Evolutionary conservation across 2,888 invertebrate genomes (phyloP), one percentile per base, ranked within the genome.

Genomic region (Nephrotoma flavescens): DNA sequence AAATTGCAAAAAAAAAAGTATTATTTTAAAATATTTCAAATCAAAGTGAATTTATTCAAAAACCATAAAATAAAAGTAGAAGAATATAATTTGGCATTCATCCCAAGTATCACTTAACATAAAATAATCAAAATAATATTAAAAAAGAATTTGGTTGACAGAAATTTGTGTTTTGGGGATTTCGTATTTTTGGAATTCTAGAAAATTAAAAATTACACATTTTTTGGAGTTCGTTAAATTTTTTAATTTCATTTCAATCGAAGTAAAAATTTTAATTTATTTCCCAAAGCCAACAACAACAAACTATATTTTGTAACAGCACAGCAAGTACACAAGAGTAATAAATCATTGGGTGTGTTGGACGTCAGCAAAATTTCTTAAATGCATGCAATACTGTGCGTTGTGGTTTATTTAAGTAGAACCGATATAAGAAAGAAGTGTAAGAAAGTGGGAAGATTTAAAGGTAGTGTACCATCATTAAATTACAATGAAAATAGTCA

Each of bases 51-150:
- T 83, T 83, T 83, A 83, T 83, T 83, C 41, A 83, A 83, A 83
- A 83, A 83, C 41, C 83, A 83, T 83, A 9, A 83, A 83, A 83
- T 9, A 83, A 42, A 41, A 41, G 41, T 83, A 83, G 41, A 83
- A 41, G 12, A 41, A 12, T 83, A 9, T 1, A 41, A 83, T 83
- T 83, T 83, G 83, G 83, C 83, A 83, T 83, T 83, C 83, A 83
- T 83, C 83, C 83, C 83, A 83, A 83, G 83, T 83, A 12, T 83
- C 83, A 83, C 83, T 83, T 83, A 83, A 83, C 83, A 83, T 83
- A 83, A 83, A 83, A 83, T 83, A 83, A 83, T 83, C 41, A 57
- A 57, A 57, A 57, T 57, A 57, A 57, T 57, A 11, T 15, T 15
- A 57, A n/a, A 15, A 57, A 15, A 5, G 52, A 57, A n/a, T 57